These are phyloP conservation scores for Panagrolaimus sp. DNA, from an alignment of 1,140 invertebrate species.

Conservation along the genomic window DNA sequence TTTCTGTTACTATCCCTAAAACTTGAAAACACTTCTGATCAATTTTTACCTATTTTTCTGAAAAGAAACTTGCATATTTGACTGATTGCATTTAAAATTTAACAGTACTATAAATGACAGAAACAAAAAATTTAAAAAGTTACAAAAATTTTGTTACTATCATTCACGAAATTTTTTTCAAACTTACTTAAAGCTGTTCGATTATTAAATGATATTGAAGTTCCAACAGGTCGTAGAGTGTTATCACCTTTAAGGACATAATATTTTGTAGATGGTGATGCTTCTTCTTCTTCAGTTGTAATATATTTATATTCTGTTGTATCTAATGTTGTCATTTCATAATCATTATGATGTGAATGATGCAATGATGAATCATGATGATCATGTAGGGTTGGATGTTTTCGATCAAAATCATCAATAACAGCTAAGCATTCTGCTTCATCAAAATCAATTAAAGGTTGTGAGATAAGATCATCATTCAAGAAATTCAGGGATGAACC, in stretches of 20 bases:
- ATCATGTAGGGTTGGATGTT: not conserved
- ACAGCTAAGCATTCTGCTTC: constrained; percentile 6
- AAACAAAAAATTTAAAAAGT: too few species aligned
- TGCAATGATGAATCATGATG: too few species aligned
- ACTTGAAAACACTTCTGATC: too few species aligned
- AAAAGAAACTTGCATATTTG: too few species aligned
- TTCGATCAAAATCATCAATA: constrained; percentile 8
- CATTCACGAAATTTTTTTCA: not conserved
- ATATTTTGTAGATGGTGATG: not conserved
- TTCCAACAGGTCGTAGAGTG: not conserved
- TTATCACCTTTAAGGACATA: not conserved
- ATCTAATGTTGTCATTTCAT: not conserved
- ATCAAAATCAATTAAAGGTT: constrained; percentile 1
- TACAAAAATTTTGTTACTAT: too few species aligned
- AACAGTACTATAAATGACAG: too few species aligned
- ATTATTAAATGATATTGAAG: constrained; percentile 10
- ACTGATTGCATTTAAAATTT: too few species aligned
- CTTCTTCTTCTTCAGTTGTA: not conserved
- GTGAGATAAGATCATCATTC: not conserved
- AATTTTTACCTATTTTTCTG: too few species aligned
- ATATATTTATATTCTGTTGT: not conserved
- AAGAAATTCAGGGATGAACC: not conserved
- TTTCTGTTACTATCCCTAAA: too few species aligned
- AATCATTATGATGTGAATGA: not conserved
- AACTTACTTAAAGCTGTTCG: not conserved